Conservation (phyloP, 2,113 vertebrate genomes). For the Oostethus manadensis region DNA sequence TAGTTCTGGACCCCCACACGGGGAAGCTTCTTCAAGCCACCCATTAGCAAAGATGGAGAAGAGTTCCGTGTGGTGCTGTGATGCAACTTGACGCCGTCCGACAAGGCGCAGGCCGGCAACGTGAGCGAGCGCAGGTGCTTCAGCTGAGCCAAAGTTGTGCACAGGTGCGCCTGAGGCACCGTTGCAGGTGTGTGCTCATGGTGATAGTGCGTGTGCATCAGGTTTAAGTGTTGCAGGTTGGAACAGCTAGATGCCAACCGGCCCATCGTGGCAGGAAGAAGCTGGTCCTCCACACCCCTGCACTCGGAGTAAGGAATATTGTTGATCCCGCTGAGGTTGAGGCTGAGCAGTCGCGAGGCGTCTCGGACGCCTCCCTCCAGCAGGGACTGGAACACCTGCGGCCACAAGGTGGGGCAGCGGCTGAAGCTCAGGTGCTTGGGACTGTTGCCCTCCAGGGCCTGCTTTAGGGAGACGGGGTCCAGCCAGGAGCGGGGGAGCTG, state of each 20-base stretch:
- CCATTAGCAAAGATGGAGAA: conserved; percentile 57
- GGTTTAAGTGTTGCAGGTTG: conserved; percentile 83
- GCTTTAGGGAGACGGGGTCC: conserved; percentile 79
- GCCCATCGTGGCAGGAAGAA: conserved; percentile 77
- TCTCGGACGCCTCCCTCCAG: conserved; percentile 78
- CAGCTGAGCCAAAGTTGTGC: conserved; percentile 79
- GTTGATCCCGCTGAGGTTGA: conserved; percentile 89
- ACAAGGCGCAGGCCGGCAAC: conserved; percentile 84
- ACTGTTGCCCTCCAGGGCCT: conserved; percentile 82
- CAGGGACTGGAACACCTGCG: conserved; percentile 81
- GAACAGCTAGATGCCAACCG: conserved; percentile 77
- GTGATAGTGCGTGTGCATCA: conserved; percentile 92
- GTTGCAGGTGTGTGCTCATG: conserved; percentile 67
- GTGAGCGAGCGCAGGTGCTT: conserved; percentile 78
- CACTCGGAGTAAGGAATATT: conserved; percentile 80
- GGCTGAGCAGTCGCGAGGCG: conserved; percentile 76
- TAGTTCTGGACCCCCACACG: conserved; percentile 80
- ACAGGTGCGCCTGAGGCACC: conserved; percentile 76
- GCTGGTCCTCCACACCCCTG: conserved; percentile 80
- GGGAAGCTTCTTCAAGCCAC: conserved; percentile 80
- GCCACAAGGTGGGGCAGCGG: conserved; percentile 80
- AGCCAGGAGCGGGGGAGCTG: conserved; percentile 92
- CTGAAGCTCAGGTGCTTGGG: conserved; percentile 92
- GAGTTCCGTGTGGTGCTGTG: conserved; percentile 14
- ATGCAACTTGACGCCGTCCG: conserved; percentile 59